phyloP scores from a whole-genome alignment of 2,888 invertebrate species.

The Arge pagana region DNA sequence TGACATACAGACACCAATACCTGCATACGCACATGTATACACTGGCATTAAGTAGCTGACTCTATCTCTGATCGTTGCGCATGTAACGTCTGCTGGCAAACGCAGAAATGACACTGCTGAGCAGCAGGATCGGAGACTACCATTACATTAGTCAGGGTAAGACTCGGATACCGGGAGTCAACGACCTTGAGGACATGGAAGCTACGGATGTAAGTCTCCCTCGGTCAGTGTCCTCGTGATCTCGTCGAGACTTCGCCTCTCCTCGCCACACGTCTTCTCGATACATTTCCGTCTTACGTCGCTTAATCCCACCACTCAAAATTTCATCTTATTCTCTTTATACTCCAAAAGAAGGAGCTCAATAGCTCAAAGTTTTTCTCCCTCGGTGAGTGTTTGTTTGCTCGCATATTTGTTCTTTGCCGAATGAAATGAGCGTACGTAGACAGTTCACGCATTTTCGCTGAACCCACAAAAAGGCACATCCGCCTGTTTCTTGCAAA shows the following conservation, averaged over 20 bases:
- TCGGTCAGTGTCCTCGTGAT: slow-evolving; percentile 31
- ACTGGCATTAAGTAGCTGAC: neutral
- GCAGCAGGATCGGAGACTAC: slow-evolving; percentile 85
- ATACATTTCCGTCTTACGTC: too few relatives aligned
- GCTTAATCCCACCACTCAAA: too few relatives aligned
- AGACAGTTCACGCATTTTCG: too few relatives aligned
- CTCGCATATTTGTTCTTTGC: too few relatives aligned
- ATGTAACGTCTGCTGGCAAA: slow-evolving; percentile 33
- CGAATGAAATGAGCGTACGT: too few relatives aligned
- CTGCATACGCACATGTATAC: neutral
- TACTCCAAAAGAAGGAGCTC: too few relatives aligned
- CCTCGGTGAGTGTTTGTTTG: too few relatives aligned
- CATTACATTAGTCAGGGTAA: slow-evolving; percentile 93
- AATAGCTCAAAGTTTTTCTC: too few relatives aligned
- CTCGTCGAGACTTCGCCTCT: slow-evolving; percentile 31
- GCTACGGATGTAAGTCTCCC: slow-evolving; percentile 80
- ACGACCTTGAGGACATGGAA: slow-evolving; percentile 89
- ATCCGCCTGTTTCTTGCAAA: too few relatives aligned
- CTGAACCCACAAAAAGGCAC: too few relatives aligned
- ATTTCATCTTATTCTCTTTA: too few relatives aligned
- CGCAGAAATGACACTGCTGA: slow-evolving; percentile 81
- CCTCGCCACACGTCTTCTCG: too few relatives aligned
- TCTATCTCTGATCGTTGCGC: neutral
- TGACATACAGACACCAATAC: neutral
- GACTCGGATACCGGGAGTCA: slow-evolving; percentile 92